These are phyloP conservation scores for Acronicta leporina DNA, from an alignment of 2,888 invertebrate species.

Conservation along the genomic window DNA sequence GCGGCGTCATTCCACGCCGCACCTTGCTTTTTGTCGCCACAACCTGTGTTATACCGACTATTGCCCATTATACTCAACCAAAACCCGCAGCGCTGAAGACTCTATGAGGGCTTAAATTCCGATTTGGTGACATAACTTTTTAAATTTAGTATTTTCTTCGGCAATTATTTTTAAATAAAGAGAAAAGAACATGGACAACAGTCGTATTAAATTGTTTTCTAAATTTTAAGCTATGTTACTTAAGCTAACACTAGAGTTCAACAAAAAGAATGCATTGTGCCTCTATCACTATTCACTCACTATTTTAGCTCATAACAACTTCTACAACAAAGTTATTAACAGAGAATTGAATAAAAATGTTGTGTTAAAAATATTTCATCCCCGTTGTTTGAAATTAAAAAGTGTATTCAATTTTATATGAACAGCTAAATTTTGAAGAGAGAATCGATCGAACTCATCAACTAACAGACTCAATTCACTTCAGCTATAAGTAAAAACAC, in stretches of 20 bases:
- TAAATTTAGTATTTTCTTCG: conserved; percentile 2
- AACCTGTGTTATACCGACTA: conserved; percentile 11
- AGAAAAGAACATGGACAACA: not conserved
- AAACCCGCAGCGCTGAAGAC: not conserved
- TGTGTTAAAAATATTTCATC: not conserved
- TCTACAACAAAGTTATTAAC: not conserved
- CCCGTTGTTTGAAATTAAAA: conserved; percentile 1
- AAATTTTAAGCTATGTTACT: not conserved
- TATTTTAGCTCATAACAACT: conserved; percentile 1
- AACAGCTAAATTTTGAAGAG: conserved; percentile 11
- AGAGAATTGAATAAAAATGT: not conserved
- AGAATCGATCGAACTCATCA: conserved; percentile 23
- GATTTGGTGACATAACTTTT: conserved; percentile 4
- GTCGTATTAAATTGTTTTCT: not conserved
- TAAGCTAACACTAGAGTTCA: not conserved
- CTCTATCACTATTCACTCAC: not conserved
- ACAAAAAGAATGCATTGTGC: not conserved
- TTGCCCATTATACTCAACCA: conserved; percentile 3
- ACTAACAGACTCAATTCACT: conserved; percentile 24
- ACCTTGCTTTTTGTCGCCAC: conserved; percentile 30
- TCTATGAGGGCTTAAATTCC: conserved; percentile 3
- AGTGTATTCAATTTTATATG: not conserved
- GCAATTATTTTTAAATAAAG: conserved; percentile 2
- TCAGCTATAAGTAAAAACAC: conserved; percentile 21
- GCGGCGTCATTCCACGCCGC: conserved; percentile 7